These are phyloP conservation scores for Camponotus fellah DNA, from an alignment of 2,888 invertebrate species.

Conservation along the genomic window DNA sequence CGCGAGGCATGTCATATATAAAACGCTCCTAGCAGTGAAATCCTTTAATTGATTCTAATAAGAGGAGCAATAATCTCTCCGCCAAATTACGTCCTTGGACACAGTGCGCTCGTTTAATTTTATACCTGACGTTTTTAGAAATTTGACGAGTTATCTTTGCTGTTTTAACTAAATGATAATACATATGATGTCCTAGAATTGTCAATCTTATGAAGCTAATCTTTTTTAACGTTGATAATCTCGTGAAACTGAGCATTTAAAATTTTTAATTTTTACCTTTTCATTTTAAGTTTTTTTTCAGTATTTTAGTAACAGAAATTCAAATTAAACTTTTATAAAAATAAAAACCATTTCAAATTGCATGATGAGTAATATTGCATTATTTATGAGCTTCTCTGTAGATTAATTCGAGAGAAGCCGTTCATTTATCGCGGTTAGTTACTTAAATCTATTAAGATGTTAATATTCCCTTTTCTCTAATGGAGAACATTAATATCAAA, in stretches of 20 bases:
- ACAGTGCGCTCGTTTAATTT: not conserved
- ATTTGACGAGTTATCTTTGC: not conserved
- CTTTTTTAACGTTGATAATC: not conserved
- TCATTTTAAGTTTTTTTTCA: not conserved
- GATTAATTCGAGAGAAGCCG: constrained; percentile 1
- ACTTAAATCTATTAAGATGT: constrained; percentile 5
- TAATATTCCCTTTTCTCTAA: not conserved
- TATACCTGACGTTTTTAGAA: not conserved
- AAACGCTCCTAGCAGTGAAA: constrained; percentile 3
- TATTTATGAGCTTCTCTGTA: constrained; percentile 36
- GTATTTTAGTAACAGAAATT: not conserved
- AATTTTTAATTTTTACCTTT: constrained; percentile 10
- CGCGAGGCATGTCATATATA: constrained; percentile 8
- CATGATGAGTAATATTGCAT: constrained; percentile 29
- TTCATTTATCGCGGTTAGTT: constrained; percentile 6
- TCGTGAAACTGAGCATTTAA: not conserved
- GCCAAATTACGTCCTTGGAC: not conserved
- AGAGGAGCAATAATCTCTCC: constrained; percentile 22
- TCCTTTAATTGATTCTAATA: constrained; percentile 49
- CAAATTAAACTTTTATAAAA: constrained; percentile 46
- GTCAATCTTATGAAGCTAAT: not conserved
- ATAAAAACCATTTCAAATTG: constrained; percentile 25
- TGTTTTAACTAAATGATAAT: not conserved
- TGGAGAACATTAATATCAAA: not conserved
- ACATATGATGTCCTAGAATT: not conserved